phyloP scores from a whole-genome alignment of 1,140 invertebrate genomes.

The Drosophila mojavensis region DNA sequence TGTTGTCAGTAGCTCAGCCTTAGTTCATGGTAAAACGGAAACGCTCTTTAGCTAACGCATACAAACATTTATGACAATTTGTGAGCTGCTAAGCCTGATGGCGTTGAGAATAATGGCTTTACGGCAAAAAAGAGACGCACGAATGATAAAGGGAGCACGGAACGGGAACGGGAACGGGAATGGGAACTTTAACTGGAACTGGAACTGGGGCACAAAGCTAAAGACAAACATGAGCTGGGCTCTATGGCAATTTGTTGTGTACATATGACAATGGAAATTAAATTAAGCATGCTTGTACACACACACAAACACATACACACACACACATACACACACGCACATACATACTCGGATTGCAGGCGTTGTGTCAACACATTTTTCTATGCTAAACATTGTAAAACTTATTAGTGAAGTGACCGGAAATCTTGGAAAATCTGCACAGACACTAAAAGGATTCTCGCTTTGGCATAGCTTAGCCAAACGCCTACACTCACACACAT shows the following conservation, averaged over 20 bases:
- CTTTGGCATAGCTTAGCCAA: constrained; percentile 32
- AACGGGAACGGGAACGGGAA: background rate
- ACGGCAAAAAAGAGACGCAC: no score
- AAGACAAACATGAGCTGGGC: constrained; percentile 61
- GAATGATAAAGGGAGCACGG: background rate
- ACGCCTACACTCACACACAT: constrained; percentile 7
- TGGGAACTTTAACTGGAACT: background rate
- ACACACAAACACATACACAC: constrained; percentile 4
- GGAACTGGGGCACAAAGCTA: constrained; percentile 20
- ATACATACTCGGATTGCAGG: constrained; percentile 25
- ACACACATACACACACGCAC: background rate
- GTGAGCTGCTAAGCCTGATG: no score
- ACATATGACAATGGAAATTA: constrained; percentile 69
- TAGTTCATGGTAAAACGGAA: no score
- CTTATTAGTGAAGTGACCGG: constrained; percentile 81
- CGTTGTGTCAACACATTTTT: constrained; percentile 66
- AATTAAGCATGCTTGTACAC: constrained; percentile 59
- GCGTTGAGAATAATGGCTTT: no score
- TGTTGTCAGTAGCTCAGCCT: no score
- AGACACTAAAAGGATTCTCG: constrained; percentile 61
- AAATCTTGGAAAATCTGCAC: constrained; percentile 74
- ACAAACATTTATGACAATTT: no score
- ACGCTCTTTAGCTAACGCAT: no score
- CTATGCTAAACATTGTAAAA: constrained; percentile 70
- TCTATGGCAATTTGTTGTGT: constrained; percentile 53